These are phyloP conservation scores for Myotis daubentonii DNA, from an alignment of 2,797 vertebrate genomes.

Conservation along the genomic window DNA sequence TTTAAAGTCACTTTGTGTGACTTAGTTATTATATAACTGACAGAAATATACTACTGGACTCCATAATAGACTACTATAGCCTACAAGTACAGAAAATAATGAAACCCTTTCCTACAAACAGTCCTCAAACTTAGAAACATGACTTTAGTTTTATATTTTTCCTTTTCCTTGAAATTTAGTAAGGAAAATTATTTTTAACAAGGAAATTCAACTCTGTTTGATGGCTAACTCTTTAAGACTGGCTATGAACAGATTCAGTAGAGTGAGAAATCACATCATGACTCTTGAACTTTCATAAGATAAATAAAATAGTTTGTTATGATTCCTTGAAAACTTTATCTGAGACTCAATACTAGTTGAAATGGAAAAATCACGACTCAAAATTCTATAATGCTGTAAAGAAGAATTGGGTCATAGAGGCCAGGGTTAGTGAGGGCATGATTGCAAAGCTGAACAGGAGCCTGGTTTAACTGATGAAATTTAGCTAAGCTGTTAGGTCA, in stretches of 20 bases:
- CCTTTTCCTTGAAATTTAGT: slow-evolving; percentile 14
- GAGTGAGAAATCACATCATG: slow-evolving; percentile 69
- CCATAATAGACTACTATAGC: slow-evolving; percentile 48
- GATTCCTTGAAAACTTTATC: slow-evolving; percentile 72
- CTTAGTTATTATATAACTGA: slow-evolving; percentile 66
- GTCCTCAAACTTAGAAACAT: accelerated
- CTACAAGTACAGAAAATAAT: slow-evolving; percentile 34
- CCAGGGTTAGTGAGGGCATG: slow-evolving; percentile 66
- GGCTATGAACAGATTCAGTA: slow-evolving; percentile 61
- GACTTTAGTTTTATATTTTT: background rate
- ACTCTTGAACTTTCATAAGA: slow-evolving; percentile 73
- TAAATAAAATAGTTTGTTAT: slow-evolving; percentile 77
- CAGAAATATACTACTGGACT: slow-evolving; percentile 51
- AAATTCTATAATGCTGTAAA: slow-evolving; percentile 69
- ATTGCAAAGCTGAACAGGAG: slow-evolving; percentile 72
- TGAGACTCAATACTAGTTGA: slow-evolving; percentile 68
- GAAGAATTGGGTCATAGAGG: slow-evolving; percentile 72
- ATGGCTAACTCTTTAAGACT: slow-evolving; percentile 48
- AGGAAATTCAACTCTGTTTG: slow-evolving; percentile 11
- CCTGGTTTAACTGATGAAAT: slow-evolving; percentile 56
- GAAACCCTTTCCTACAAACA: background rate
- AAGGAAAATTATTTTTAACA: slow-evolving; percentile 65
- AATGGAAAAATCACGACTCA: slow-evolving; percentile 73
- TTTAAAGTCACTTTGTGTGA: slow-evolving; percentile 61
- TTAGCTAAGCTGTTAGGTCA: slow-evolving; percentile 73